Conservation (phyloP, 2,888 invertebrate species). For the Synanthedon formicaeformis region DNA sequence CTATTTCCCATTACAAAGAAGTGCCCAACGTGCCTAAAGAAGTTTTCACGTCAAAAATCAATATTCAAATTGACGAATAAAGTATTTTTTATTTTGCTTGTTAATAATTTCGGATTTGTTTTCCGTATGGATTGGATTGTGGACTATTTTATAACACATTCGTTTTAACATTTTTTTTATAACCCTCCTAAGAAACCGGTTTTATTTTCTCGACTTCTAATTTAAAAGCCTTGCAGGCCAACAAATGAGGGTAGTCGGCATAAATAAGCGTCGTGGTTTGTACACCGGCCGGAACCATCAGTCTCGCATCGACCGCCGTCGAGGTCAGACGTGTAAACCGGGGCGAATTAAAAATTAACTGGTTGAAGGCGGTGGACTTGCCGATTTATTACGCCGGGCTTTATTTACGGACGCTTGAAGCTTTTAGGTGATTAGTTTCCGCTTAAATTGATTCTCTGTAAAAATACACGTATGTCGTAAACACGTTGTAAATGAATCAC, state of each 20-base stretch:
- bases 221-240: constrained; percentile 45
- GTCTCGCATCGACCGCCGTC: constrained; percentile 48
- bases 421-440: constrained; percentile 48
- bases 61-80: too few relatives aligned
- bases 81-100: too few relatives aligned
- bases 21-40: too few relatives aligned
- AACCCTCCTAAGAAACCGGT: constrained; percentile 15
- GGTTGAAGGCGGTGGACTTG: constrained; percentile 30
- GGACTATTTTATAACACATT: too few relatives aligned
- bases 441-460: neutral
- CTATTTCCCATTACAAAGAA: too few relatives aligned
- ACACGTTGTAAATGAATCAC: neutral
- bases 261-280: constrained; percentile 59
- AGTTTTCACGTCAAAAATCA: too few relatives aligned
- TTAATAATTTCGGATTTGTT: too few relatives aligned
- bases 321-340: constrained; percentile 39
- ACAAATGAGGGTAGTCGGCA: constrained; percentile 62
- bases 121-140: too few relatives aligned
- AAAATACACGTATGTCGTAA: neutral
- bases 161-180: too few relatives aligned
- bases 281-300: constrained; percentile 41
- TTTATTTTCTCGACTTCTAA: constrained; percentile 32
- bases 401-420: constrained; percentile 41
- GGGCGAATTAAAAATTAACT: constrained; percentile 58
- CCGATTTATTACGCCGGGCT: constrained; percentile 43